These are phyloP conservation scores for Machaerirhynchus nigripectus DNA, from an alignment of 2,113 vertebrate genomes.

Conservation along the genomic window DNA sequence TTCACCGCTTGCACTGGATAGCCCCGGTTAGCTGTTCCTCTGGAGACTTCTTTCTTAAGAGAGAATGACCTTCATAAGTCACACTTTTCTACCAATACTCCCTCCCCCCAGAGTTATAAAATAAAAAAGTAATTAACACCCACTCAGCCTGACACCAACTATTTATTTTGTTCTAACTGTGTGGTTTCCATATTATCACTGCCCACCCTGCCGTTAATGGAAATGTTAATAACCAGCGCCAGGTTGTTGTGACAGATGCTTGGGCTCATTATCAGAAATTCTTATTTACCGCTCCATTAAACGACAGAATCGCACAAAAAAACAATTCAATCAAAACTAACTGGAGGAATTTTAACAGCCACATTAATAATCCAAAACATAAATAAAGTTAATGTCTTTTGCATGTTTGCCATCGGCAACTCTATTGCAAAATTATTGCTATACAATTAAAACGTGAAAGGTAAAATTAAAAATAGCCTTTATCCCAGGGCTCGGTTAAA, in stretches of 20 bases:
- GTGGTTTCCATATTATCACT: slow-evolving; percentile 74
- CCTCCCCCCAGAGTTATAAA: slow-evolving; percentile 38
- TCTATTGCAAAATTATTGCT: slow-evolving; percentile 60
- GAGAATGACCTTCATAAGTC: slow-evolving; percentile 62
- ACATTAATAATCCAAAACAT: slow-evolving; percentile 80
- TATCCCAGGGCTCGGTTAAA: neutral
- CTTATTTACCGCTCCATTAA: slow-evolving; percentile 92
- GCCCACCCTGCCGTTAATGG: slow-evolving; percentile 82
- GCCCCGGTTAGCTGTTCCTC: neutral
- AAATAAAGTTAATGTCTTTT: slow-evolving; percentile 78
- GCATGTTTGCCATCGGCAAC: slow-evolving; percentile 69
- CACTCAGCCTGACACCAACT: slow-evolving; percentile 77
- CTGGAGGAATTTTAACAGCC: slow-evolving; percentile 79
- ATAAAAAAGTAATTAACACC: slow-evolving; percentile 79
- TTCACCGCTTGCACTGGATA: neutral
- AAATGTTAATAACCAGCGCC: slow-evolving; percentile 84
- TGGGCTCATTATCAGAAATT: slow-evolving; percentile 85
- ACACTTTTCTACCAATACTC: slow-evolving; percentile 28
- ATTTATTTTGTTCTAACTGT: slow-evolving; percentile 82
- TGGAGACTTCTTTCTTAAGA: neutral
- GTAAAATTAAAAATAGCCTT: slow-evolving; percentile 47
- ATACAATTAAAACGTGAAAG: slow-evolving; percentile 67
- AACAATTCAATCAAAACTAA: slow-evolving; percentile 82
- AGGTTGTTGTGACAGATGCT: slow-evolving; percentile 86
- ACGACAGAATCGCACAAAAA: slow-evolving; percentile 78